These are phyloP conservation scores for Mobula hypostoma DNA, from an alignment of 2,113 vertebrate species.

Conservation along the genomic window DNA sequence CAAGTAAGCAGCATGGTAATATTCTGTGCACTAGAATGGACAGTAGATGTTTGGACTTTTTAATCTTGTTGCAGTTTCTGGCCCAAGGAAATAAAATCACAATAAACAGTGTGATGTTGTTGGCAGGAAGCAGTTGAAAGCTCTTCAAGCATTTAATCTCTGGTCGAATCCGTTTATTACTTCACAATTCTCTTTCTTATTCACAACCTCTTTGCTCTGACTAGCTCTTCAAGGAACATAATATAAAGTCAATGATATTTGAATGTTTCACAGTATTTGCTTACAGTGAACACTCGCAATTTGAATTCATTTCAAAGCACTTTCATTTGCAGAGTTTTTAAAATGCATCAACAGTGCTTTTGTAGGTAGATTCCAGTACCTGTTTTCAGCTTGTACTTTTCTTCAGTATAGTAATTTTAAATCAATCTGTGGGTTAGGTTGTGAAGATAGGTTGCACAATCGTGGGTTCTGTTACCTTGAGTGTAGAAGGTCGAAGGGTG, in stretches of 20 bases:
- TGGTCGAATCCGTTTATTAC: conserved; percentile 1
- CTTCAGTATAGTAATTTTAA: neutral
- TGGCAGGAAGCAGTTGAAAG: conserved; percentile 32
- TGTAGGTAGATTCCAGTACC: neutral
- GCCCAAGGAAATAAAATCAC: conserved; percentile 35
- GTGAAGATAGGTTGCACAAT: neutral
- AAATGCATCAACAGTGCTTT: neutral
- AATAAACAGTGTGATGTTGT: conserved; percentile 12
- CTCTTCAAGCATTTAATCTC: conserved; percentile 32
- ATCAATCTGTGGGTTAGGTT: neutral
- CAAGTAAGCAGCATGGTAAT: conserved; percentile 51
- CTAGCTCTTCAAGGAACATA: neutral
- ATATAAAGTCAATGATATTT: neutral
- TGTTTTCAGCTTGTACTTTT: neutral
- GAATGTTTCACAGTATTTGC: neutral
- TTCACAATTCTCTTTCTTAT: neutral
- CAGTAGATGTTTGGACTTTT: conserved; percentile 32
- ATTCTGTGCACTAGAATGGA: conserved; percentile 27
- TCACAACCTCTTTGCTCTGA: neutral
- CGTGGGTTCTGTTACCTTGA: neutral
- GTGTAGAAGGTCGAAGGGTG: neutral
- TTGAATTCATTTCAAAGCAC: neutral
- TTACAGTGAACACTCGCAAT: too few relatives aligned
- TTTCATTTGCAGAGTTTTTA: neutral
- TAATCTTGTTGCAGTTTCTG: conserved; percentile 31